These are phyloP conservation scores for Aspidiotus rigidus DNA, from an alignment of 2,888 invertebrate species.

Conservation along the genomic window DNA sequence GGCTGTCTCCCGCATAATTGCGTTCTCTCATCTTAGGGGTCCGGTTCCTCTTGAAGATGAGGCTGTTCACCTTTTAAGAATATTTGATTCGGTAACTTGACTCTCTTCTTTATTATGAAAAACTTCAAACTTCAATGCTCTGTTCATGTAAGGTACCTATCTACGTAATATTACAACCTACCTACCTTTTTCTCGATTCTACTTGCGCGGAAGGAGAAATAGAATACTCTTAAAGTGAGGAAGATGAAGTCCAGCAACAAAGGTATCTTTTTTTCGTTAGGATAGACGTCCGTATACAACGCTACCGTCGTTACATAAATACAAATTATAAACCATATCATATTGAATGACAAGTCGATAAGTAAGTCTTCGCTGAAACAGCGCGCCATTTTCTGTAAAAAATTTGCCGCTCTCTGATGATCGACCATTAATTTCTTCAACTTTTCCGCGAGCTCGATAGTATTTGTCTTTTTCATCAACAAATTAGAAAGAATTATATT, in stretches of 20 bases:
- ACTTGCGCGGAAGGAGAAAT: constrained; percentile 17
- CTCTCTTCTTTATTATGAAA: no score
- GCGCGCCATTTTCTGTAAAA: not conserved
- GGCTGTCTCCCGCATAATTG: no score
- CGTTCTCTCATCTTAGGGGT: no score
- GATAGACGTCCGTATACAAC: constrained; percentile 6
- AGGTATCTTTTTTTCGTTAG: not conserved
- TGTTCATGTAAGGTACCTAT: no score
- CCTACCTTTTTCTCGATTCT: constrained; percentile 14
- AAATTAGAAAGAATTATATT: constrained; percentile 1
- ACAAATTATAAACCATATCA: constrained; percentile 24
- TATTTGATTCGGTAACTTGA: no score
- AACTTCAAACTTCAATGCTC: no score
- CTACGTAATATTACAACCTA: not conserved
- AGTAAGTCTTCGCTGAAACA: constrained; percentile 22
- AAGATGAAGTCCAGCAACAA: constrained; percentile 16
- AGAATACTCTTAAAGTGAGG: constrained; percentile 9
- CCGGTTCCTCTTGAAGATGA: no score
- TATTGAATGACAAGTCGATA: constrained; percentile 23
- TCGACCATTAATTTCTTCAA: constrained; percentile 12
- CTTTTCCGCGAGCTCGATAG: not conserved
- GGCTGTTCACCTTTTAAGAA: no score
- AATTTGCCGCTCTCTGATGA: constrained; percentile 18
- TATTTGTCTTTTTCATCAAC: not conserved
- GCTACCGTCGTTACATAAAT: constrained; percentile 24